Evolutionary conservation across 2,888 invertebrate species (phyloP), one percentile per base, ranked within the genome.

Genomic region (Trichogramma dendrolimi): DNA sequence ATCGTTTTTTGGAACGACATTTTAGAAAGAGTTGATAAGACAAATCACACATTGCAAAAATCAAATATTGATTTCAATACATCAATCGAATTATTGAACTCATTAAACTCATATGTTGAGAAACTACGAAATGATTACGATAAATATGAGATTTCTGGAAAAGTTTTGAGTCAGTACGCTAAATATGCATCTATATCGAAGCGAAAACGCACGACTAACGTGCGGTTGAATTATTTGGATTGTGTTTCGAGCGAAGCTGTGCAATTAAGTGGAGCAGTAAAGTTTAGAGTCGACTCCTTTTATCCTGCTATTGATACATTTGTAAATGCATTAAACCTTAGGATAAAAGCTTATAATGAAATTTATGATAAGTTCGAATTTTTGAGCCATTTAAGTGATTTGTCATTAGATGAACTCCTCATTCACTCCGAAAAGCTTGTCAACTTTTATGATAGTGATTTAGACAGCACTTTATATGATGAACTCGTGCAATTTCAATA

Each of bases 1-100:
- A 51, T 60, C 7, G 57, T 58, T n/a, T 64, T 67, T 51, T 67
- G 64, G 61, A 60, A 67, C 46, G 54, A 67, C 40, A 53, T 64
- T 14, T 44, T 64, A 10, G 49, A 60, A 46, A 61, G 60, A 49
- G 57, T 65, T 27, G 60, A 65, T 48, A 44, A 47, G 10, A 62
- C 58, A n/a, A 62, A 53, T 41, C n/a, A 55, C n/a, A 55, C 46
- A 39, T 50, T 63, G 56, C 59, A 59, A 52, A 56, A 52, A 47
- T 47, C 46, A 11, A 46, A 59, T 52, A 6, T 49, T 51, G 55
- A 63, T n/a, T 14, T 63, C 6, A 59, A 51, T 52, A 52, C 62
- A 5, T 59, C 62, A 38, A 40, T 59, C 49, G 58, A 55, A n/a
- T 52, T 59, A 52, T 47, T 60, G 47, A 59, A 46, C 55, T 59